phyloP scores from a whole-genome alignment of 2,113 vertebrate genomes.

The Melanostigma gelatinosum region DNA sequence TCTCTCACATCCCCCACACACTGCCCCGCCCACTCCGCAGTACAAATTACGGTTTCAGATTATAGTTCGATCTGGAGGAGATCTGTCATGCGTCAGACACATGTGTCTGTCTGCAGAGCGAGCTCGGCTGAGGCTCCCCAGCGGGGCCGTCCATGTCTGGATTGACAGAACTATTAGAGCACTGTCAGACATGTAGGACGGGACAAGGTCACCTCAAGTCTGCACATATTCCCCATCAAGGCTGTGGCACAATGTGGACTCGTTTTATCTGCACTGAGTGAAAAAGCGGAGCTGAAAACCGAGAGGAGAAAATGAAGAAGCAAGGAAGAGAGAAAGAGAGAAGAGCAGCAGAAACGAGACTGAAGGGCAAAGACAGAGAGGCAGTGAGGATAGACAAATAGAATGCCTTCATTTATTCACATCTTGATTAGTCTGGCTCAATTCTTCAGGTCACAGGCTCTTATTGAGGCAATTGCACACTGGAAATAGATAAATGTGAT shows the following conservation, averaged over 20 bases:
- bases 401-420: constrained; percentile 21
- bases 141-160: constrained; percentile 22
- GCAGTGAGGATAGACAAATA: not conserved
- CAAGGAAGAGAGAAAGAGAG: constrained; percentile 9
- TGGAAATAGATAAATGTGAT: not conserved
- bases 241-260: constrained; percentile 27
- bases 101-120: constrained; percentile 21
- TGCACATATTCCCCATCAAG: constrained; percentile 43
- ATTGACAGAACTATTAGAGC: constrained; percentile 66
- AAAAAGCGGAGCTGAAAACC: constrained; percentile 33
- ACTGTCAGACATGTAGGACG: constrained; percentile 53
- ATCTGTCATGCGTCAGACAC: constrained; percentile 53
- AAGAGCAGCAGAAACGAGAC: constrained; percentile 16
- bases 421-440: constrained; percentile 3
- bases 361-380: constrained; percentile 23
- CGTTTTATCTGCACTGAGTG: constrained; percentile 42
- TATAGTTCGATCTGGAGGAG: constrained; percentile 43
- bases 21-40: not conserved
- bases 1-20: constrained; percentile 10
- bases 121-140: constrained; percentile 1
- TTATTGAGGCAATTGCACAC: not conserved
- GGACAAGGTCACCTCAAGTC: constrained; percentile 62
- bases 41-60: constrained; percentile 27
- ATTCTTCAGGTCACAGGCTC: not conserved
- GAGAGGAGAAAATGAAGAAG: constrained; percentile 22